Evolutionary conservation across 1,140 invertebrate species (phyloP), one percentile per base, ranked within the genome.

Genomic region (Nephotettix cincticeps): DNA sequence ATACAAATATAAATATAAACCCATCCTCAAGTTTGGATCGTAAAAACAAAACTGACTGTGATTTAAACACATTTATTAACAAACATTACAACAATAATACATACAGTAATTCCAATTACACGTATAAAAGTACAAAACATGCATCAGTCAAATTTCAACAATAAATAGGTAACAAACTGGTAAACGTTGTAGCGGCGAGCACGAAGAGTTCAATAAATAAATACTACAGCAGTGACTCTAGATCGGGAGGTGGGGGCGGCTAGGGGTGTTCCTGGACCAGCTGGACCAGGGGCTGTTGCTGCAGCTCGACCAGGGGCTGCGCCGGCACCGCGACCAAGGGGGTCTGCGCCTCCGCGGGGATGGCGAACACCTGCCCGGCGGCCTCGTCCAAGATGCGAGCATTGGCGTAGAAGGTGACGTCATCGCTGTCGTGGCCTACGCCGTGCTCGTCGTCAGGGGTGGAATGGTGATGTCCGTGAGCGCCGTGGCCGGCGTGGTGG

Each of bases 151-250:
- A n/a, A 14, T 61, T 29, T 61, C 23, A 61, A 61, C 56, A 61
- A 61, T 61, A 61, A 61, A 61, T 61, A 61, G 56, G 56, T 61
- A 61, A 61, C 56, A 61, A 61, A 27, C 14, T 61, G 25, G 56
- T 28, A 61, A 61, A 61, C 56, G 28, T 2, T 2, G 27, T 14
- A 21, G 21, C 21, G n/a, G 56, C 21, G 23, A 14, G 56, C 56
- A 25, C 27, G 14, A 61, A 61, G 3, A 51, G n/a, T 11, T 51
- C 14, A 61, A 61, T 61, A 61, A 61, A 27, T 61, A 54, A 54
- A 19, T 61, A 61, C 56, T 61, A 61, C 23, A 29, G 21, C 56
- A 61, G 13, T 61, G 56, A 61, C 56, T 61, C 25, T 6, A 54
- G 47, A 54, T 43, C 40, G 40, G n/a, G n/a, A n/a, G 32, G 32